Percentiles rank a stretch among this genome's conserved stretches.
phyloP scores from a whole-genome alignment of 2,888 invertebrate species.

The Lasioglossum malachurum region DNA sequence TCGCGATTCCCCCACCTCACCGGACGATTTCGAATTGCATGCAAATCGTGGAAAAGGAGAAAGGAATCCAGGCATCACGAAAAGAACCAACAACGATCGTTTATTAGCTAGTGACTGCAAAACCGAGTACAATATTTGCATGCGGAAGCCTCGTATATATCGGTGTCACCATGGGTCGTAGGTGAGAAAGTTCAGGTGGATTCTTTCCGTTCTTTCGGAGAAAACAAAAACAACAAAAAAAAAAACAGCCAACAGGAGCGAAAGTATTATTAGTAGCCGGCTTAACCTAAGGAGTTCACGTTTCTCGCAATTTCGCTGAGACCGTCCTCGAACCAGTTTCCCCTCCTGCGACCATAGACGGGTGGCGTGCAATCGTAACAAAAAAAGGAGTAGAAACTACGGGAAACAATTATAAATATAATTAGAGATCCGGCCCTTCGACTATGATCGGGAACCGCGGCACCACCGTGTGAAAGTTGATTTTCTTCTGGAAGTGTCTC shows the following conservation, averaged over 20 bases:
- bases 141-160: slow-evolving; percentile 42
- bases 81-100: slow-evolving; percentile 57
- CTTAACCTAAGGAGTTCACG: slow-evolving; percentile 28
- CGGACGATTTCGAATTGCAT: not conserved
- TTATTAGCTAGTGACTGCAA: slow-evolving; percentile 63
- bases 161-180: slow-evolving; percentile 19
- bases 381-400: not conserved
- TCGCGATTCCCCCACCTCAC: not conserved
- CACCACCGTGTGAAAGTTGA: not conserved
- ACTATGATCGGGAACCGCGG: not conserved
- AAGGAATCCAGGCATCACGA: slow-evolving; percentile 18
- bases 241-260: not conserved
- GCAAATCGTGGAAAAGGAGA: not conserved
- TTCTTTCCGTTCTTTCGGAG: not conserved
- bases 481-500: not conserved
- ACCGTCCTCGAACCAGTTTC: not conserved
- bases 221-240: slow-evolving; percentile 22
- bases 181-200: slow-evolving; percentile 26
- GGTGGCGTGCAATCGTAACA: slow-evolving; percentile 12
- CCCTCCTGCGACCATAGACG: not conserved
- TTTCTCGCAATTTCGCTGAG: not conserved
- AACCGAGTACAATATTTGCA: slow-evolving; percentile 55
- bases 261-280: not conserved
- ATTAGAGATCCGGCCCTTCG: slow-evolving; percentile 13
- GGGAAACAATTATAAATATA: slow-evolving; percentile 9